phyloP scores from a whole-genome alignment of 2,888 invertebrate species.

The Xanthia togata region DNA sequence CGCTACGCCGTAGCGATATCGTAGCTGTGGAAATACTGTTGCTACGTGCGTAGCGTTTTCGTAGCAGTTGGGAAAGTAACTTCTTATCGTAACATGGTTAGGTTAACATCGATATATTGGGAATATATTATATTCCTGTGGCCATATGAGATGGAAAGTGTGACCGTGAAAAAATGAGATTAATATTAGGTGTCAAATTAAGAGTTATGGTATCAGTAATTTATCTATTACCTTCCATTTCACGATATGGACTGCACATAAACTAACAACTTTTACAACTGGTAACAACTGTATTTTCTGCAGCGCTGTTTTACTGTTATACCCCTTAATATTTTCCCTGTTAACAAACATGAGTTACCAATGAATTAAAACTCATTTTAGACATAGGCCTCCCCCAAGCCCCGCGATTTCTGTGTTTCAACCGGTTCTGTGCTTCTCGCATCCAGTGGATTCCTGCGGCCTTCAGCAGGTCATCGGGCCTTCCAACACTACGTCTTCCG shows the following conservation, averaged over 20 bases:
- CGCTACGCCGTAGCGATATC: conserved; percentile 50
- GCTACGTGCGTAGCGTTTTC: conserved; percentile 49
- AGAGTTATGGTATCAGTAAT: not conserved
- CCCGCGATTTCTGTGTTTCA: too few species aligned
- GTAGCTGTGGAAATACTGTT: conserved; percentile 43
- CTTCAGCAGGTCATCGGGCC: too few species aligned
- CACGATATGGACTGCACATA: too few species aligned
- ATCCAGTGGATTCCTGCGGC: too few species aligned
- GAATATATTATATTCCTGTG: conserved; percentile 14
- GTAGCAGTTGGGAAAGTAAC: conserved; percentile 29
- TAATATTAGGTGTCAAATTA: conserved; percentile 8
- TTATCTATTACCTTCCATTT: not conserved
- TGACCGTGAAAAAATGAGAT: not conserved
- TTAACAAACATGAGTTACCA: not conserved
- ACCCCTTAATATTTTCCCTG: not conserved
- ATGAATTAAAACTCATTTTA: not conserved
- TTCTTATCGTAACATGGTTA: conserved; percentile 26
- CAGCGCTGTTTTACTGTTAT: not conserved
- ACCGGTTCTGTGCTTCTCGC: too few species aligned
- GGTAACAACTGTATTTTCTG: not conserved
- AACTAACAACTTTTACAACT: too few species aligned
- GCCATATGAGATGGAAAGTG: not conserved
- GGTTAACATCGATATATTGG: conserved; percentile 16
- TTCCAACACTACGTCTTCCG: too few species aligned
- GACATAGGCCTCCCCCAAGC: too few species aligned